Conservation (phyloP, 2,797 vertebrate genomes). For the Paratrypauchen microcephalus region DNA sequence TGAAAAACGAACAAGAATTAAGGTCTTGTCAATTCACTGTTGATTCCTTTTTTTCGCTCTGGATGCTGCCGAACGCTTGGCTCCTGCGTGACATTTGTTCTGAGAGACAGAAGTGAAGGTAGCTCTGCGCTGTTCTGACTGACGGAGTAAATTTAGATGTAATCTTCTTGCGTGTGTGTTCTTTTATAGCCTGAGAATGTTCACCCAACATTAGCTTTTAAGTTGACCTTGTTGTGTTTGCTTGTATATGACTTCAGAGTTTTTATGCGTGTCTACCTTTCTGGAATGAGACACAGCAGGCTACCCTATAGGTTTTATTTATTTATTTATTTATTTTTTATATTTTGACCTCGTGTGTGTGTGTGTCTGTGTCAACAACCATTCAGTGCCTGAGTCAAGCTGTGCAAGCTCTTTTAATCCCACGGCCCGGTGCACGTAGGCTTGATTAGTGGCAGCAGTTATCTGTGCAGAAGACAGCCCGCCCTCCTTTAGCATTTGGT, state of each 20-base stretch:
- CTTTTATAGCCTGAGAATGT: conserved; percentile 62
- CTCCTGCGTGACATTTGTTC: conserved; percentile 63
- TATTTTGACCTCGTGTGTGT: conserved; percentile 50
- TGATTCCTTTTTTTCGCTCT: conserved; percentile 36
- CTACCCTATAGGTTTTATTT: conserved; percentile 53
- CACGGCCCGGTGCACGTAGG: conserved; percentile 86
- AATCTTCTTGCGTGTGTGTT: conserved; percentile 76
- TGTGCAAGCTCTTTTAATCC: conserved; percentile 89
- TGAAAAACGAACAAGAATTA: conserved; percentile 63
- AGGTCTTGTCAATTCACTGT: conserved; percentile 57
- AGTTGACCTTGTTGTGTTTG: conserved; percentile 73
- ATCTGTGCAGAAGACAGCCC: conserved; percentile 89
- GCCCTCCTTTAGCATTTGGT: conserved; percentile 87
- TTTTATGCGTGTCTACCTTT: conserved; percentile 43
- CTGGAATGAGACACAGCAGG: conserved; percentile 57
- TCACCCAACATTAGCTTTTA: conserved; percentile 70
- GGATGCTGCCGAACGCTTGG: conserved; percentile 52
- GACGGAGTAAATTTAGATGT: conserved; percentile 70
- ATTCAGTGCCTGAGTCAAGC: conserved; percentile 82
- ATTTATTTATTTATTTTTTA: conserved; percentile 59
- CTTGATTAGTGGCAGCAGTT: conserved; percentile 95
- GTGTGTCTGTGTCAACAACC: conserved; percentile 66
- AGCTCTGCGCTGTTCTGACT: conserved; percentile 80
- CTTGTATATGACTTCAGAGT: conserved; percentile 51
- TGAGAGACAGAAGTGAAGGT: conserved; percentile 60